Evolutionary conservation across 2,797 vertebrate species (phyloP).

Genomic region (Streptopelia turtur): DNA sequence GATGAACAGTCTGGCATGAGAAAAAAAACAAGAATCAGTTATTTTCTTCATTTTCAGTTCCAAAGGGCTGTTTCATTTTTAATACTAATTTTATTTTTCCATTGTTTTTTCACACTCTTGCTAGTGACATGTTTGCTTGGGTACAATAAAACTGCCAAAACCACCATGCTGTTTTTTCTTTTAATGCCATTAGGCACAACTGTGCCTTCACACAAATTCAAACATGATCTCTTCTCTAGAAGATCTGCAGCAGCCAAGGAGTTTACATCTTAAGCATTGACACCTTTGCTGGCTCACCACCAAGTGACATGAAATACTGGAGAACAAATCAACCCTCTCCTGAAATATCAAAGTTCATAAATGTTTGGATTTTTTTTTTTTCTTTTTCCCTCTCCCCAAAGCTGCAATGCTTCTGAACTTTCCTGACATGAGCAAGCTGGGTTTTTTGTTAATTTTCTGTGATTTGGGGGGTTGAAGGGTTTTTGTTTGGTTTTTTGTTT

Average conservation of each 20-base stretch:
- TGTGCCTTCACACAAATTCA: background rate
- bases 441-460: background rate
- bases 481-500: background rate
- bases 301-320: background rate
- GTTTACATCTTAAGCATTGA: background rate
- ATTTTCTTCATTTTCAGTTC: background rate
- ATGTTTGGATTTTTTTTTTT: background rate
- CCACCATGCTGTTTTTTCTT: background rate
- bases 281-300: background rate
- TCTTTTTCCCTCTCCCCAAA: background rate
- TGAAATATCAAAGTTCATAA: background rate
- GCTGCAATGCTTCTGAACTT: background rate
- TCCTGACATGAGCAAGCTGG: background rate
- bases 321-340: background rate
- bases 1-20: background rate
- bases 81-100: background rate
- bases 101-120: background rate
- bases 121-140: background rate
- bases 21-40: no score
- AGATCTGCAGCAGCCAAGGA: background rate
- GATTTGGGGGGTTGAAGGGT: rapidly evolving
- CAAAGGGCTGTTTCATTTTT: background rate
- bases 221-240: background rate
- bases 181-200: background rate
- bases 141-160: background rate